Conservation (phyloP, 1,140 invertebrate species). For the Mycetomoellerius zeteki region DNA sequence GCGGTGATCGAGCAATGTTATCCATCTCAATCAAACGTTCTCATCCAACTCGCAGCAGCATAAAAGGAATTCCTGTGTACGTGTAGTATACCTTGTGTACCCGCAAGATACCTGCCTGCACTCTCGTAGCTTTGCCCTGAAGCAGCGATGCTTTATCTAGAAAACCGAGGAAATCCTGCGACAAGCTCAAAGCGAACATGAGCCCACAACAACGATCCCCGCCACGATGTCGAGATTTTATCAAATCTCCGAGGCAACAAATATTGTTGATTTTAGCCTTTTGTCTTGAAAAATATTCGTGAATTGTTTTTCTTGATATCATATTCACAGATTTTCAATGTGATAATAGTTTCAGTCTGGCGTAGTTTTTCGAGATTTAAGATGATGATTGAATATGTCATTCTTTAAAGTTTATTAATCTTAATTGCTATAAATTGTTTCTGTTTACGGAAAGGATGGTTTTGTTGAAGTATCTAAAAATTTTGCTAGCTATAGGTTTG, state of each 20-base stretch:
- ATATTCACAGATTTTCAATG: slow-evolving; percentile 32
- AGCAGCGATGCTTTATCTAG: slow-evolving; percentile 67
- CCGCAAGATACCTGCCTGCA: not conserved
- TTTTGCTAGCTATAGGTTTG: too few species aligned
- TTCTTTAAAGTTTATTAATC: not conserved
- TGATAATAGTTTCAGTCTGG: not conserved
- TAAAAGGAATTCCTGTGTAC: slow-evolving; percentile 70
- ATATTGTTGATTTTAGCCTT: slow-evolving; percentile 53
- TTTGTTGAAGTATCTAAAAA: too few species aligned
- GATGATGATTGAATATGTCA: not conserved
- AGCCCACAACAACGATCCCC: slow-evolving; percentile 8
- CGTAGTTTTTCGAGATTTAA: not conserved
- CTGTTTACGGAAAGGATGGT: too few species aligned
- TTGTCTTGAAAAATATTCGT: not conserved
- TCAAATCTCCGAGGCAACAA: slow-evolving; percentile 54
- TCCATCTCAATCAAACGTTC: slow-evolving; percentile 73
- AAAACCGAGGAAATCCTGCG: slow-evolving; percentile 53
- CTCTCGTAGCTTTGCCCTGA: slow-evolving; percentile 6
- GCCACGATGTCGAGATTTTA: slow-evolving; percentile 49
- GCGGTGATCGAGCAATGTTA: slow-evolving; percentile 72
- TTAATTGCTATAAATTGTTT: not conserved
- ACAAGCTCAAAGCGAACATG: slow-evolving; percentile 55
- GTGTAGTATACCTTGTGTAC: slow-evolving; percentile 22
- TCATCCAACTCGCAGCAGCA: slow-evolving; percentile 41
- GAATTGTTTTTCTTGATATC: slow-evolving; percentile 12